Base-by-base conservation (phyloP, 2,888 invertebrate genomes). In the Drosophila austrosaltans region DNA sequence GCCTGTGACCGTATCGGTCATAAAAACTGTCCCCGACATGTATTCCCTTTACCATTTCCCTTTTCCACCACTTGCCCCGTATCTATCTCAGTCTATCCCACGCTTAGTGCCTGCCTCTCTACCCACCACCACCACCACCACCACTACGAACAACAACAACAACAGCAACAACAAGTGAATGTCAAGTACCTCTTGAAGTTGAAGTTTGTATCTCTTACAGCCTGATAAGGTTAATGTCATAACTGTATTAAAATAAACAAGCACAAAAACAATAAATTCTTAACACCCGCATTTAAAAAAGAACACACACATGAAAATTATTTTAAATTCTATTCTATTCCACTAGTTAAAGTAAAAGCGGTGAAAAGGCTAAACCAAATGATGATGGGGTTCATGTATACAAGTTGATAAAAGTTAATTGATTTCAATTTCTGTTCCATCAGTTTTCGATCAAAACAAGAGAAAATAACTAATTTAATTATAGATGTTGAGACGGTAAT, bases 151-250 rank as follows among this genome's bases (percentile, higher is more conserved):
- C 16, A 16, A 16, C 16, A 16, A 16, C 16, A 16, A 16, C 16
- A 16, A 16, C 16, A 16, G 16, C 16, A 16, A 16, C 16, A 16
- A 65, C 56, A 67, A 73, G 79, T 79, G 89, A 84, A 89, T 89
- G 84, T 89, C 84, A 87, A 84, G 87, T 89, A 84, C 85, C 85
- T 80, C 53, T 16, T 54, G n/a, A 20, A 59, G 44, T 58, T 22
- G n/a, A 32, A 32, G 20, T 56, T 57, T 25, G 53, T 64, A 30
- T 63, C 63, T 71, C 30, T 53, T 8, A 36, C 36, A 40, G 60
- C 39, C 63, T 77, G 89, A 84, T 89, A 82, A 87, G 82, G 85
- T 77, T 83, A 87, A 87, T 84, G 89, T 69, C 85, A 82, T 76
- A 79, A 78, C 82, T 77, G 84, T 74, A 79, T 61, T 54, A 44